Evolutionary conservation across 2,113 vertebrate genomes (phyloP).

Genomic region (Trochalopteron elliotii): DNA sequence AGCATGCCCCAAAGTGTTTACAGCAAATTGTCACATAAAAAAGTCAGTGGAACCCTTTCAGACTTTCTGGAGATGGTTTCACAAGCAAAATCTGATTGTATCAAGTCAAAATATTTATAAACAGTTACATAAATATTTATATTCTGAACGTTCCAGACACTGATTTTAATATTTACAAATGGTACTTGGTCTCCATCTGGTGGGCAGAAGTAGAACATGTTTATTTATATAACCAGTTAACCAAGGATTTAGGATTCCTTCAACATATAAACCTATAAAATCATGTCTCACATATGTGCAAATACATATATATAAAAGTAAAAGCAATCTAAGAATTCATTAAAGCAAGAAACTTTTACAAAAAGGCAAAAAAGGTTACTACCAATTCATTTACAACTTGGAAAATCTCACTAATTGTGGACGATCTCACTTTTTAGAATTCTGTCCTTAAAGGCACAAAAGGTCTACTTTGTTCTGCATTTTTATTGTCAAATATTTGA

Average conservation of each 20-base stretch:
- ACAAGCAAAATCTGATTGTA: neutral
- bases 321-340: neutral
- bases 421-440: neutral
- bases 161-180: neutral
- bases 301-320: neutral
- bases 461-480: neutral
- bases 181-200: slow-evolving; percentile 16
- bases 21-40: neutral
- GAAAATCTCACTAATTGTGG: neutral
- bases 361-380: neutral
- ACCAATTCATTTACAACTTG: neutral
- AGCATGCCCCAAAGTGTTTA: neutral
- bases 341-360: neutral
- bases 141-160: neutral
- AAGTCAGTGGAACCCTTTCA: neutral
- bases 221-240: neutral
- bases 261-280: neutral
- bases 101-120: neutral
- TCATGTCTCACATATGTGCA: rapidly evolving
- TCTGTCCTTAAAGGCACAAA: neutral
- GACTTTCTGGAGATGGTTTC: neutral
- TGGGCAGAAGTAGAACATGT: neutral
- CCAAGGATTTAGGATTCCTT: neutral
- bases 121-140: neutral
- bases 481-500: neutral